A percentile compares a stretch with the other conserved stretches of the same genome.
These are phyloP conservation scores for Smittia aterrima DNA, from an alignment of 2,888 invertebrate genomes.

Conservation along the genomic window DNA sequence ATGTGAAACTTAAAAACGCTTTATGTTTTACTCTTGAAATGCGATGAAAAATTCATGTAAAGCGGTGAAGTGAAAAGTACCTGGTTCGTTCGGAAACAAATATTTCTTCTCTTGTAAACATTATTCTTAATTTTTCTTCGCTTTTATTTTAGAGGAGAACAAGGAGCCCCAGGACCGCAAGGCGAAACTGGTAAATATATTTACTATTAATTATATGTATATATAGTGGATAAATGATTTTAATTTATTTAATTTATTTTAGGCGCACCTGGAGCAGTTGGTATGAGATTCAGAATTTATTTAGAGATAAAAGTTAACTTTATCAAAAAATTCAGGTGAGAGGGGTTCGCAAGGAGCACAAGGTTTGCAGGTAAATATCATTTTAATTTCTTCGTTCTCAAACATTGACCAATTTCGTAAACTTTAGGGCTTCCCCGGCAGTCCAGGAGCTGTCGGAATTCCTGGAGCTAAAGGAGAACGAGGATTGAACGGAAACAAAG, in stretches of 20 bases:
- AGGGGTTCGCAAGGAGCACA: conserved; percentile 57
- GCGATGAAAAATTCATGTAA: too few relatives aligned
- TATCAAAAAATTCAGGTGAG: too few relatives aligned
- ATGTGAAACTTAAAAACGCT: not conserved
- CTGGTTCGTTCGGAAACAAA: too few relatives aligned
- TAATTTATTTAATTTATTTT: too few relatives aligned
- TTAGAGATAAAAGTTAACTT: too few relatives aligned
- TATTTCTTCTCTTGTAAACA: too few relatives aligned
- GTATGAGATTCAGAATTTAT: not conserved
- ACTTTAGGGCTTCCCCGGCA: conserved; percentile 61
- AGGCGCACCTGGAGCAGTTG: not conserved
- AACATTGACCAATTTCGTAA: too few relatives aligned
- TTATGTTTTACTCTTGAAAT: too few relatives aligned
- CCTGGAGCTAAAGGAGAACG: conserved; percentile 73
- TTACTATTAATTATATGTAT: too few relatives aligned
- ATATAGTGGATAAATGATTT: too few relatives aligned
- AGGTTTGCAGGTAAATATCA: conserved; percentile 51
- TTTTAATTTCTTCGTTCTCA: not conserved
- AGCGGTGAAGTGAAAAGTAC: too few relatives aligned
- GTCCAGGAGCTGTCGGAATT: conserved; percentile 69
- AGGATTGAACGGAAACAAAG: conserved; percentile 68
- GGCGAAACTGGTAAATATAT: conserved; percentile 11
- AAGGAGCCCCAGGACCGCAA: conserved; percentile 42
- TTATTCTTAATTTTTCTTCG: too few relatives aligned
- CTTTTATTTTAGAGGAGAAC: conserved; percentile 29